These are phyloP conservation scores for Pardosa pseudoannulata DNA, from an alignment of 2,888 invertebrate genomes.

Conservation along the genomic window DNA sequence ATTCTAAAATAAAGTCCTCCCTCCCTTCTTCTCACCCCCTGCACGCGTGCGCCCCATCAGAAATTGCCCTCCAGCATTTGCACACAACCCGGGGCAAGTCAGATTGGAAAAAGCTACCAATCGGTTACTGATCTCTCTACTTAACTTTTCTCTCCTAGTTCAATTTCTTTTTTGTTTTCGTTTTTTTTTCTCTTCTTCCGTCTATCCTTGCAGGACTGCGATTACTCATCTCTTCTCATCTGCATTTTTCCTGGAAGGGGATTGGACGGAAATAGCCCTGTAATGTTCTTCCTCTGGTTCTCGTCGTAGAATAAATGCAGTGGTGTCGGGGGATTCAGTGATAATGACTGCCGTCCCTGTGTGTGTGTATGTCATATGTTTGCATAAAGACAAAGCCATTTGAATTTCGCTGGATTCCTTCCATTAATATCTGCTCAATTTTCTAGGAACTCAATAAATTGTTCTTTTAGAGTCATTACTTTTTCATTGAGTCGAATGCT, in stretches of 20 bases:
- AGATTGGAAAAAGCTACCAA: neutral
- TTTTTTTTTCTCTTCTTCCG: too few relatives aligned
- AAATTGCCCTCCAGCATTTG: neutral
- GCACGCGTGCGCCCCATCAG: neutral
- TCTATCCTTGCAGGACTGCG: neutral
- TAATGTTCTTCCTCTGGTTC: neutral
- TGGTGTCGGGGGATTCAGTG: neutral
- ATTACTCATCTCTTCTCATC: constrained; percentile 3
- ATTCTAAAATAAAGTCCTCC: neutral
- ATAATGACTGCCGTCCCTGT: neutral
- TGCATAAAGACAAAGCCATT: constrained; percentile 15
- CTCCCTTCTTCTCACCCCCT: too few relatives aligned
- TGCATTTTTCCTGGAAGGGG: neutral
- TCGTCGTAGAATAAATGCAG: neutral
- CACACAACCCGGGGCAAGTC: neutral
- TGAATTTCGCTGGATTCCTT: neutral
- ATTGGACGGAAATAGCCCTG: neutral
- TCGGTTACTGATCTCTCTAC: constrained; percentile 1
- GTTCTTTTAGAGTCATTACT: too few relatives aligned
- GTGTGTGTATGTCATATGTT: neutral
- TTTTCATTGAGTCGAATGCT: too few relatives aligned
- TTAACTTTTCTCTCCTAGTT: neutral
- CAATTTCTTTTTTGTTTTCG: neutral
- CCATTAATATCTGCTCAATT: neutral
- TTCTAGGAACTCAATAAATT: too few relatives aligned